Evolutionary conservation across 2,113 vertebrate genomes (phyloP).

Genomic region (Tympanuchus pallidicinctus): DNA sequence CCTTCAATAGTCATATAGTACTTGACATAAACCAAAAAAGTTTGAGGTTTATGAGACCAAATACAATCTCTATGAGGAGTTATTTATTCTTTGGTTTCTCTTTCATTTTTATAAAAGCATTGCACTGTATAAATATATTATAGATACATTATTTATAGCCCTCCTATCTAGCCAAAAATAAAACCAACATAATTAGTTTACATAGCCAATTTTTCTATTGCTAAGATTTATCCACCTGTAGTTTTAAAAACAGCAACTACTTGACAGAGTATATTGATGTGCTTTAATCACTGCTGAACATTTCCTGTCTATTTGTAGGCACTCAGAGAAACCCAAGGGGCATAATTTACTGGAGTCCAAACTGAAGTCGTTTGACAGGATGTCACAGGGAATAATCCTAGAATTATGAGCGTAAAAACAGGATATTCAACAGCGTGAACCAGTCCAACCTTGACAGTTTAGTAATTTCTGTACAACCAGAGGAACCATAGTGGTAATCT

Average conservation of each 20-base stretch:
- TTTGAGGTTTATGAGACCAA: not conserved
- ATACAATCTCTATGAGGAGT: not conserved
- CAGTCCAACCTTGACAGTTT: not conserved
- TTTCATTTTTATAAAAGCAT: not conserved
- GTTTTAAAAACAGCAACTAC: constrained; percentile 2
- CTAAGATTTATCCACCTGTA: not conserved
- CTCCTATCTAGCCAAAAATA: not conserved
- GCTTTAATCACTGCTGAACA: constrained; percentile 41
- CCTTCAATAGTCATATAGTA: not conserved
- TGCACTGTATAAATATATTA: not conserved
- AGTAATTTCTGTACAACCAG: not conserved
- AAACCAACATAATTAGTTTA: not conserved
- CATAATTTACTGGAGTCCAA: constrained; percentile 55
- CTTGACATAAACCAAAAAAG: not conserved
- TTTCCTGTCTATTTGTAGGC: constrained; percentile 46
- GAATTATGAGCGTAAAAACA: constrained; percentile 33
- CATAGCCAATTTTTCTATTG: not conserved
- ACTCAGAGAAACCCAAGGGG: constrained; percentile 47
- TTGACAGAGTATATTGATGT: constrained; percentile 37
- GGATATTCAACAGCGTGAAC: not conserved
- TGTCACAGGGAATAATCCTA: constrained; percentile 53
- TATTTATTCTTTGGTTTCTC: not conserved
- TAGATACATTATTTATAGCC: not conserved
- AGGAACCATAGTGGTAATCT: not conserved
- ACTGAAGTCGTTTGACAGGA: constrained; percentile 53